Percentiles rank a stretch among this genome's conserved stretches.
These are phyloP conservation scores for Sebastes minor DNA, from an alignment of 2,797 vertebrate genomes.

Conservation along the genomic window DNA sequence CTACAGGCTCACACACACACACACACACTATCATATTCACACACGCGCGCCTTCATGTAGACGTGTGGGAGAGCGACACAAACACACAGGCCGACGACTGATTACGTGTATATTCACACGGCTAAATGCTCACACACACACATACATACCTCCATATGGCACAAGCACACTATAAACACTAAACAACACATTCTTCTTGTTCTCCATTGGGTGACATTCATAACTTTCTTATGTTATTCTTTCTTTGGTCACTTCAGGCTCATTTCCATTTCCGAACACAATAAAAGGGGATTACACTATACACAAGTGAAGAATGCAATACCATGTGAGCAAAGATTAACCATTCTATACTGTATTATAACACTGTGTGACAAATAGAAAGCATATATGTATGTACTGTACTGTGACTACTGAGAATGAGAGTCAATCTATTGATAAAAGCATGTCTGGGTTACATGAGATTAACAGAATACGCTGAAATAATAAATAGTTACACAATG, in stretches of 20 bases:
- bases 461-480: constrained; percentile 69
- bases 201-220: constrained; percentile 64
- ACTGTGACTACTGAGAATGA: constrained; percentile 62
- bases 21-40: constrained; percentile 58
- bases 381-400: constrained; percentile 68
- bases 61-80: constrained; percentile 46
- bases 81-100: constrained; percentile 15
- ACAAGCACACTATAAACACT: constrained; percentile 53
- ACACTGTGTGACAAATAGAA: constrained; percentile 69
- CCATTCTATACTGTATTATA: constrained; percentile 64
- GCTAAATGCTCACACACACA: constrained; percentile 26
- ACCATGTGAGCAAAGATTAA: constrained; percentile 63
- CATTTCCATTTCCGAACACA: constrained; percentile 60
- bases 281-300: constrained; percentile 49
- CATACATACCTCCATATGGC: constrained; percentile 24
- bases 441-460: constrained; percentile 73
- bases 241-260: constrained; percentile 76
- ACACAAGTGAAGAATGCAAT: constrained; percentile 64
- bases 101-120: constrained; percentile 48
- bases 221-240: constrained; percentile 55
- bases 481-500: constrained; percentile 76
- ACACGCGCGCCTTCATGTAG: constrained; percentile 44
- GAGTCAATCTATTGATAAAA: constrained; percentile 63
- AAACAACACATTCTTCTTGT: constrained; percentile 63
- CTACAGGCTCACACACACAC: constrained; percentile 62